These are phyloP conservation scores for Heliothis virescens DNA, from an alignment of 1,140 invertebrate genomes.

Conservation along the genomic window DNA sequence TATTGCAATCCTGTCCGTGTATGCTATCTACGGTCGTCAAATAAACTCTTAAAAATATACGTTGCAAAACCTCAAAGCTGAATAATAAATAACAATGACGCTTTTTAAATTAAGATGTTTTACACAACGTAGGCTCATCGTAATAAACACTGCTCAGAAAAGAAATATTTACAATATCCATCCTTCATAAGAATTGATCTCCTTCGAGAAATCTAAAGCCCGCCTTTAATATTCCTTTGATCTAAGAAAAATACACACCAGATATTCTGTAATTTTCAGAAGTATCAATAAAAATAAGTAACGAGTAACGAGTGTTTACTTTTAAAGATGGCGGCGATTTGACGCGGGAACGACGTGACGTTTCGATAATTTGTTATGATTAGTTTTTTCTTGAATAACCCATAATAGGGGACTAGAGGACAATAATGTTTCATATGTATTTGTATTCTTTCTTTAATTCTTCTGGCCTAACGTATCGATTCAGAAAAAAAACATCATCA, in stretches of 20 bases:
- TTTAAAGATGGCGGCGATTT: conserved; percentile 15
- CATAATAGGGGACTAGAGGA: too few relatives aligned
- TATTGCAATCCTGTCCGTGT: too few relatives aligned
- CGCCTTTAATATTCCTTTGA: conserved; percentile 30
- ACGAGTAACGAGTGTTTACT: conserved; percentile 24
- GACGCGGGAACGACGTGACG: neutral
- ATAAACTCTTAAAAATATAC: too few relatives aligned
- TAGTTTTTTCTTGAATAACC: neutral
- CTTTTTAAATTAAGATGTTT: neutral
- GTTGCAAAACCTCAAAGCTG: too few relatives aligned
- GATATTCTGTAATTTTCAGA: conserved; percentile 17
- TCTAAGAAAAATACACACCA: conserved; percentile 19
- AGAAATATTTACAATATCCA: conserved; percentile 24
- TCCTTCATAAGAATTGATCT: conserved; percentile 34
- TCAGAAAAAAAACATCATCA: too few relatives aligned
- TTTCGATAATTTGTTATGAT: neutral
- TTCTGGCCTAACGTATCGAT: too few relatives aligned
- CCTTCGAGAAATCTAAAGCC: conserved; percentile 28
- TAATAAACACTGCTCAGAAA: conserved; percentile 18
- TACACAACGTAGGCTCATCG: neutral
- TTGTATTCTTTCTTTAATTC: too few relatives aligned
- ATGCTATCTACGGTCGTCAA: too few relatives aligned
- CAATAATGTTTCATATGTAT: too few relatives aligned
- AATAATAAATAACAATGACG: too few relatives aligned
- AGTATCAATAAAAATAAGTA: conserved; percentile 35